A percentile compares a stretch with the other conserved stretches of the same genome.
These are phyloP conservation scores for Pseudanteris insignis DNA, from an alignment of 2,888 invertebrate genomes.

Conservation along the genomic window DNA sequence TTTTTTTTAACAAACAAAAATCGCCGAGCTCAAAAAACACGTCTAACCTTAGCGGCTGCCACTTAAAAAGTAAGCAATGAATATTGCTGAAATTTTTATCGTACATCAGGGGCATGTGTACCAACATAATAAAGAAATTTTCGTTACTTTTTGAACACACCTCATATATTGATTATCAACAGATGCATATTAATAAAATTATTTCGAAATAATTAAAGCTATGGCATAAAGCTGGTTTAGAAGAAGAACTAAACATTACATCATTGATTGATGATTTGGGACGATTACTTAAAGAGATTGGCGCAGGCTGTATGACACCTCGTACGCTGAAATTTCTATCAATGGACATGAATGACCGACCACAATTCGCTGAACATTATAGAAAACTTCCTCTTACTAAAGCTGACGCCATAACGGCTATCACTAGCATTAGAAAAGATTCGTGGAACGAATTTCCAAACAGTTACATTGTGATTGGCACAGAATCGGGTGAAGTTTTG, in stretches of 20 bases:
- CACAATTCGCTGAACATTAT: constrained; percentile 59
- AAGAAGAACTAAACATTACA: constrained; percentile 58
- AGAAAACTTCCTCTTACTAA: constrained; percentile 55
- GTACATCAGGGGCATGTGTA: no score
- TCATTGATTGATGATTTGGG: constrained; percentile 56
- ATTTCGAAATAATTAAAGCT: constrained; percentile 49
- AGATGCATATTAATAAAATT: not conserved
- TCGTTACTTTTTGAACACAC: no score
- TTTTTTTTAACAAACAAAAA: no score
- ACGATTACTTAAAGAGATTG: constrained; percentile 57
- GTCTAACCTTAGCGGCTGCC: no score
- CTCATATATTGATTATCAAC: not conserved
- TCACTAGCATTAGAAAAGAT: constrained; percentile 57
- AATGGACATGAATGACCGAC: constrained; percentile 52
- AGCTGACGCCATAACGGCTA: constrained; percentile 54
- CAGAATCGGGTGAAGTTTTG: constrained; percentile 85
- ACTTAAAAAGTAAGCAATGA: no score
- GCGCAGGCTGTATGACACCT: constrained; percentile 57
- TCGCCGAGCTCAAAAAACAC: no score
- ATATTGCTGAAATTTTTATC: no score
- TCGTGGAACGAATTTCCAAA: constrained; percentile 57
- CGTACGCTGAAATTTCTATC: constrained; percentile 60
- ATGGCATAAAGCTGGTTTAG: constrained; percentile 62
- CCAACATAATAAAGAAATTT: no score
- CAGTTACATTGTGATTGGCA: constrained; percentile 82